Conservation (phyloP, 2,888 invertebrate genomes). For the Griposia aprilina region DNA sequence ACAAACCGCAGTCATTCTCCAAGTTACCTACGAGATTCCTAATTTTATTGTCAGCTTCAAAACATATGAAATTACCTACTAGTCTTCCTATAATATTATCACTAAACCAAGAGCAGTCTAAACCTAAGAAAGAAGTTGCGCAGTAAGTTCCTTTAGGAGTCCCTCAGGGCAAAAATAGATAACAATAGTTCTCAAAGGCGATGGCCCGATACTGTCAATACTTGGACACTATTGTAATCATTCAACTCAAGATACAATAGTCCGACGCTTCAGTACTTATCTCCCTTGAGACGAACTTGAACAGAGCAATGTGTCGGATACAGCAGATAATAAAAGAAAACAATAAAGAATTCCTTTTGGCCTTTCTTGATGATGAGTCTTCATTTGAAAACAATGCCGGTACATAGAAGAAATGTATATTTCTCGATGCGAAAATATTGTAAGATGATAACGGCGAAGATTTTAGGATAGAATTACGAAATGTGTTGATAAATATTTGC, state of each 20-base stretch:
- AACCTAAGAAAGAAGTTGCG: not conserved
- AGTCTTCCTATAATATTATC: not conserved
- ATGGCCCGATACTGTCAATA: conserved; percentile 51
- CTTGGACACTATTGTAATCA: conserved; percentile 55
- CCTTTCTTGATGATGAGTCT: conserved; percentile 1
- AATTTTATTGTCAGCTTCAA: not conserved
- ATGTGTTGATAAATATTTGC: conserved; percentile 30
- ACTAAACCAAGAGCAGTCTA: not conserved
- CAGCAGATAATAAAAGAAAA: conserved; percentile 28
- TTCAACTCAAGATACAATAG: conserved; percentile 43
- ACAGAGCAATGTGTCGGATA: conserved; percentile 19
- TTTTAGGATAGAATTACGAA: conserved; percentile 19
- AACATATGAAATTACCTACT: not conserved
- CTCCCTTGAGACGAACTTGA: conserved; percentile 42
- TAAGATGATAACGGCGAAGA: not conserved
- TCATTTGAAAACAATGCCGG: conserved; percentile 19
- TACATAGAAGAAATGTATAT: conserved; percentile 5
- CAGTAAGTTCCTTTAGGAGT: conserved; percentile 3
- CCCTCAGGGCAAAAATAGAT: conserved; percentile 39
- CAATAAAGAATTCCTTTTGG: conserved; percentile 9
- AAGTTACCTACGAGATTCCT: not conserved
- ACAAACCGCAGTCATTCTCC: not conserved
- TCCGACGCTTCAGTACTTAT: conserved; percentile 39
- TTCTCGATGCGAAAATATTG: not conserved
- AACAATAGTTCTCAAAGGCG: conserved; percentile 34